These are phyloP conservation scores for Athripsodes cinereus DNA, from an alignment of 2,888 invertebrate species.

Conservation along the genomic window DNA sequence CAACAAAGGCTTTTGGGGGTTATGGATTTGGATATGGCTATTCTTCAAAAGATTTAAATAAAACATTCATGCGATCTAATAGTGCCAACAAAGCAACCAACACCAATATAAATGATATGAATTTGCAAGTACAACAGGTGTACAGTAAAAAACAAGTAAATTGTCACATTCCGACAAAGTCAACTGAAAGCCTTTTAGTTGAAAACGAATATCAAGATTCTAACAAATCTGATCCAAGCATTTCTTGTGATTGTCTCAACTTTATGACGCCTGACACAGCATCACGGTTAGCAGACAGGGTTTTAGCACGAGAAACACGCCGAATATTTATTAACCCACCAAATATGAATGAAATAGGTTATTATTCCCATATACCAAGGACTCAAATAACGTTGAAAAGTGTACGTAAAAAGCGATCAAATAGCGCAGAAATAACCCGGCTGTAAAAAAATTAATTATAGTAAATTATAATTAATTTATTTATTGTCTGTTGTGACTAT, in stretches of 20 bases:
- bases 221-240: constrained; percentile 59
- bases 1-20: constrained; percentile 79
- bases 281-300: constrained; percentile 13
- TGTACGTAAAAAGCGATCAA: constrained; percentile 8
- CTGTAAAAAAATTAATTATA: constrained; percentile 2
- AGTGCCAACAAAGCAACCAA: constrained; percentile 50
- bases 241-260: constrained; percentile 67
- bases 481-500: no score
- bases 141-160: constrained; percentile 44
- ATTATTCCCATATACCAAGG: constrained; percentile 45
- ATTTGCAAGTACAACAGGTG: not conserved
- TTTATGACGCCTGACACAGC: constrained; percentile 26
- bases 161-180: constrained; percentile 52
- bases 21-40: constrained; percentile 79
- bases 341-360: constrained; percentile 37
- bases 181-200: constrained; percentile 71
- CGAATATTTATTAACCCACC: constrained; percentile 37
- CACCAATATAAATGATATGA: not conserved
- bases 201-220: constrained; percentile 59
- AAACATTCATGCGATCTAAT: constrained; percentile 49
- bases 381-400: constrained; percentile 34
- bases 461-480: no score
- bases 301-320: constrained; percentile 16
- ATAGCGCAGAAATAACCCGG: constrained; percentile 14
- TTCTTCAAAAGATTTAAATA: constrained; percentile 37